Evolutionary conservation across 2,113 vertebrate species (phyloP), one percentile per base, ranked within the genome.

Genomic region (Amphiprion percula): DNA sequence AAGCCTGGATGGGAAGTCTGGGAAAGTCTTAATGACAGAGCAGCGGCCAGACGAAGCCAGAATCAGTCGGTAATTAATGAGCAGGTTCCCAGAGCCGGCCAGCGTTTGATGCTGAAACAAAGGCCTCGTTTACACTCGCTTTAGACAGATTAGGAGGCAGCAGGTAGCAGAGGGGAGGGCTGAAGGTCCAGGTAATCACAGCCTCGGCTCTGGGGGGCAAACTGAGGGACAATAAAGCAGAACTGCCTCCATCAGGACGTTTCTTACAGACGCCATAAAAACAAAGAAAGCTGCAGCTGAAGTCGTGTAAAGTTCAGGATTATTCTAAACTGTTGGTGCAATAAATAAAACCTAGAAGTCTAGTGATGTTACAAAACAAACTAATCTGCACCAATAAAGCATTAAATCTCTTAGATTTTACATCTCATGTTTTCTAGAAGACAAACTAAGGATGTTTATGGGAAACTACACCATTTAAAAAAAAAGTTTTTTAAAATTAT

Each of bases 11-110:
- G 86, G 91, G 89, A 90, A 89, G 90, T 92, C 90, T 91, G 91
- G 88, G 90, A 90, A 89, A 85, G 84, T 75, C 84, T 83, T 92
- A 91, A 92, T 90, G 87, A 92, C 86, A 89, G 90, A 88, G 70
- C 65, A 16, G 80, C 68, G 82, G 77, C 8, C 80, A 90, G 91
- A 87, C 89, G 65, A 88, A 87, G 90, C 89, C 88, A 90, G 88
- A 92, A 89, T 91, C 87, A 90, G 75, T 21, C 21, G 71, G 74
- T 88, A 77, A 91, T 92, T 91, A 90, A 89, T 89, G 87, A 89
- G 41, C 88, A 68, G 82, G 86, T 90, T 92, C 90, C 88, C 88
- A 89, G 80, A 85, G 85, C 24, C 56, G 74, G 79, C 72, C 46
- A 84, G 75, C 85, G 84, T 91, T 91, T 91, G 89, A 90, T 82